These are phyloP conservation scores for Scaptomyza reducta DNA, from an alignment of 2,888 invertebrate species.

Conservation along the genomic window DNA sequence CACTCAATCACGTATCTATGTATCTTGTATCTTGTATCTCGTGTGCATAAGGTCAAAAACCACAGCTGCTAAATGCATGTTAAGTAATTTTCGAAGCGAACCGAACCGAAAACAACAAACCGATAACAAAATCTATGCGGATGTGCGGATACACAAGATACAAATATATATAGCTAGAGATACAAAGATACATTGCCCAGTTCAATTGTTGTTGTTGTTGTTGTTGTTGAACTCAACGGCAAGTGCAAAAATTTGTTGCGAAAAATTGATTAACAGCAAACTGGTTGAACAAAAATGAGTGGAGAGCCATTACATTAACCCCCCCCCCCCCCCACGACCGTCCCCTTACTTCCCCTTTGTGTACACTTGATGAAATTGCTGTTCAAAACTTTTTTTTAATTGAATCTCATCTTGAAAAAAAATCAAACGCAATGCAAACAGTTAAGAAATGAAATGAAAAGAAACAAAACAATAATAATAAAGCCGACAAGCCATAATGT, in stretches of 20 bases:
- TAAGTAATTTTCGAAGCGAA: conserved; percentile 55
- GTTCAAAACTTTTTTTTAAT: conserved; percentile 63
- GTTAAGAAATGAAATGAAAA: conserved; percentile 15
- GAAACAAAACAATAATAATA: neutral
- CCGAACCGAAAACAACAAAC: conserved; percentile 24
- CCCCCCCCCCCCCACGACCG: neutral
- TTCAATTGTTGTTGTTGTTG: conserved; percentile 15
- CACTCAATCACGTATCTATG: conserved; percentile 4
- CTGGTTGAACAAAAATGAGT: conserved; percentile 49
- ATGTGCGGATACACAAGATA: conserved; percentile 25
- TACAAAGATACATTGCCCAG: conserved; percentile 25
- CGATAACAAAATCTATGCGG: conserved; percentile 34
- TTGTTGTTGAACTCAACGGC: conserved; percentile 47
- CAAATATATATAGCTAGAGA: conserved; percentile 11
- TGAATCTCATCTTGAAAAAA: conserved; percentile 55
- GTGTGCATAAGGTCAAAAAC: conserved; percentile 60
- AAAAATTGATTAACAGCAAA: conserved; percentile 76
- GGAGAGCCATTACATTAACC: conserved; percentile 26
- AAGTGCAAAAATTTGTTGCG: conserved; percentile 76
- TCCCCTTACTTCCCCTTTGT: neutral
- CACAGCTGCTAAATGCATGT: conserved; percentile 70
- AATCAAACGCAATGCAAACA: conserved; percentile 51
- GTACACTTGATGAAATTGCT: conserved; percentile 53
- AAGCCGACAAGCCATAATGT: conserved; percentile 46
- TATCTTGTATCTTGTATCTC: conserved; percentile 4